Conservation (phyloP, 2,113 vertebrate genomes). For the Oncorhynchus nerka region DNA sequence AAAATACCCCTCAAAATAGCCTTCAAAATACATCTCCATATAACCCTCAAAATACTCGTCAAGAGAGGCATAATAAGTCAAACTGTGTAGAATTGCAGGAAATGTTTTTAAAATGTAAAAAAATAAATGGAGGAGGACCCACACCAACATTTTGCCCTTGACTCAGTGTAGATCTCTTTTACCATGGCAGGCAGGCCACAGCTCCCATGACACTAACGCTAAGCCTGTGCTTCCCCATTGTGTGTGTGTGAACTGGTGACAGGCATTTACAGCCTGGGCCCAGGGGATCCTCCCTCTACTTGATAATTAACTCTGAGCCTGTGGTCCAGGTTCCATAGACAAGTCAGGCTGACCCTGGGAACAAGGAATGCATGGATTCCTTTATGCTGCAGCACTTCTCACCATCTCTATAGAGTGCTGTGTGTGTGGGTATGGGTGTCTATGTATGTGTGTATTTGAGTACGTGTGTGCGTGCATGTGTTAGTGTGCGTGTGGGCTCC, state of each 20-base stretch:
- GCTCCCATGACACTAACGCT: neutral
- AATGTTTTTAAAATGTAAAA: too few relatives aligned
- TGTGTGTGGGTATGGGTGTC: neutral
- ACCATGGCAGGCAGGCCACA: neutral
- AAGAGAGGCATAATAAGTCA: too few relatives aligned
- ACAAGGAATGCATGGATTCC: conserved; percentile 16
- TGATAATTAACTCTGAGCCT: conserved; percentile 38
- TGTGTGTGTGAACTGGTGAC: conserved; percentile 18
- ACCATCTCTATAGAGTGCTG: neutral
- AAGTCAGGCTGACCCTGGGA: conserved; percentile 35
- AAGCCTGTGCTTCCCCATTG: neutral
- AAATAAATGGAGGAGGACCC: too few relatives aligned
- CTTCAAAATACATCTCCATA: too few relatives aligned
- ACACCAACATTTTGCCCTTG: too few relatives aligned
- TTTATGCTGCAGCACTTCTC: conserved; percentile 30
- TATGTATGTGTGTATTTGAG: conserved; percentile 43
- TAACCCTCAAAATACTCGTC: too few relatives aligned
- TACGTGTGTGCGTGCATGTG: conserved; percentile 49
- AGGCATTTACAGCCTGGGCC: conserved; percentile 11
- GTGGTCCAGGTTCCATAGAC: conserved; percentile 21
- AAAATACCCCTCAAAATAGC: too few relatives aligned
- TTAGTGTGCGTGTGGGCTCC: conserved; percentile 39
- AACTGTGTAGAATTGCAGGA: too few relatives aligned
- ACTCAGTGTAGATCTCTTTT: neutral
- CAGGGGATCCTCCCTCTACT: conserved; percentile 35